Conservation (phyloP, 1,140 invertebrate genomes). For the Microplitis mediator region DNA sequence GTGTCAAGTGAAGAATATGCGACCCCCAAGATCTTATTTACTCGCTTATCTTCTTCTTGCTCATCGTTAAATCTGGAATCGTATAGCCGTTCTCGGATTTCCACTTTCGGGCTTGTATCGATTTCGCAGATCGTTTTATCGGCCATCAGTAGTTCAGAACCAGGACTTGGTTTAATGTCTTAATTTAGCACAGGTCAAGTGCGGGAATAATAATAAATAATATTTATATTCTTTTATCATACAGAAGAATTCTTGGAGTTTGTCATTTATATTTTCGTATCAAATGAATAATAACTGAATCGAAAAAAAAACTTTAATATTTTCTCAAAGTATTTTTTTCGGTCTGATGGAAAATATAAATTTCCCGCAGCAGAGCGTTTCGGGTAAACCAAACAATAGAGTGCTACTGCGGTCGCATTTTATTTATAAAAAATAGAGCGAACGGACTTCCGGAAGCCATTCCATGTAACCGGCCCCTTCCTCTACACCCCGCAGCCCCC, state of each 20-base stretch:
- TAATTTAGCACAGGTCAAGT: not conserved
- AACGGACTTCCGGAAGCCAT: slow-evolving; percentile 55
- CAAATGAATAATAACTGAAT: no score
- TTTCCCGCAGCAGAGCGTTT: slow-evolving; percentile 24
- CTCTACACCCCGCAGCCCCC: slow-evolving; percentile 22
- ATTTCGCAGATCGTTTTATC: slow-evolving; percentile 12
- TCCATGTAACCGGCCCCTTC: slow-evolving; percentile 13
- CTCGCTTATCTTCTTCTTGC: slow-evolving; percentile 14
- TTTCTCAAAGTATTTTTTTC: not conserved
- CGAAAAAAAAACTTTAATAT: not conserved
- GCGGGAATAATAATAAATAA: not conserved
- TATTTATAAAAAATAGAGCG: slow-evolving; percentile 62
- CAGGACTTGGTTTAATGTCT: not conserved
- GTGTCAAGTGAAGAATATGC: slow-evolving; percentile 15
- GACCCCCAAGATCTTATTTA: not conserved
- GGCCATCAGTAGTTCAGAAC: not conserved
- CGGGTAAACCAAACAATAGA: slow-evolving; percentile 52
- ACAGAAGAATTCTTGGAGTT: no score
- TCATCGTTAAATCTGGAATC: slow-evolving; percentile 24
- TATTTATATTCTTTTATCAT: no score
- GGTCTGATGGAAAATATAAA: not conserved
- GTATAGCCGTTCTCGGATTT: slow-evolving; percentile 18
- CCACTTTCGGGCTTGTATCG: not conserved
- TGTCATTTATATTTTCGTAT: not conserved
- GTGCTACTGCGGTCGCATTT: slow-evolving; percentile 46